phyloP scores from a whole-genome alignment of 2,113 vertebrate species.

The Hydrochoerus hydrochaeris region DNA sequence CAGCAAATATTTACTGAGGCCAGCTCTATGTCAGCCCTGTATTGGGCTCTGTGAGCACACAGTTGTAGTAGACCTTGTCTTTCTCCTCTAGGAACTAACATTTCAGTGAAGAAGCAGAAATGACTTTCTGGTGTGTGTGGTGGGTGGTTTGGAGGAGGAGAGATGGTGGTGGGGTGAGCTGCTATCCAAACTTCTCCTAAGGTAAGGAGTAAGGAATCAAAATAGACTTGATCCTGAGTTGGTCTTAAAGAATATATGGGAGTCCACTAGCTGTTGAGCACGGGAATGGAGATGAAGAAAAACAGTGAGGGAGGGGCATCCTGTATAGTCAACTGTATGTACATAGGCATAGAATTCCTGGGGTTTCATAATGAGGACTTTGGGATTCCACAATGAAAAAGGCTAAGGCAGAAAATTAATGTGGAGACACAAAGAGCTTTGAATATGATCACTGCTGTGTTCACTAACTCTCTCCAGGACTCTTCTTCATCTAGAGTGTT shows the following conservation, averaged over 20 bases:
- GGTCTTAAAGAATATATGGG: not conserved
- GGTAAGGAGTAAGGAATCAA: not conserved
- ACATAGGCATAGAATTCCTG: not conserved
- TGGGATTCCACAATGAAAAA: not conserved
- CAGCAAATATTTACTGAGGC: not conserved
- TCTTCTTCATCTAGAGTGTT: not conserved
- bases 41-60: not conserved
- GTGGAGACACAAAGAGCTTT: not conserved
- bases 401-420: not conserved
- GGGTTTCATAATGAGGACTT: not conserved
- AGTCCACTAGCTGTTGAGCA: not conserved
- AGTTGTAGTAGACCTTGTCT: not conserved
- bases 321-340: not conserved
- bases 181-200: not conserved
- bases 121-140: not conserved
- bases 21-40: not conserved
- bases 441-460: not conserved
- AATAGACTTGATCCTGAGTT: not conserved
- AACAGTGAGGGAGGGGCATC: not conserved
- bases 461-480: not conserved
- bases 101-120: not conserved
- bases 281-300: not conserved
- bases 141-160: not conserved
- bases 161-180: not conserved
- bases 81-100: not conserved